Conservation (phyloP, 2,113 vertebrate species). For the Myiozetetes cayanensis region DNA sequence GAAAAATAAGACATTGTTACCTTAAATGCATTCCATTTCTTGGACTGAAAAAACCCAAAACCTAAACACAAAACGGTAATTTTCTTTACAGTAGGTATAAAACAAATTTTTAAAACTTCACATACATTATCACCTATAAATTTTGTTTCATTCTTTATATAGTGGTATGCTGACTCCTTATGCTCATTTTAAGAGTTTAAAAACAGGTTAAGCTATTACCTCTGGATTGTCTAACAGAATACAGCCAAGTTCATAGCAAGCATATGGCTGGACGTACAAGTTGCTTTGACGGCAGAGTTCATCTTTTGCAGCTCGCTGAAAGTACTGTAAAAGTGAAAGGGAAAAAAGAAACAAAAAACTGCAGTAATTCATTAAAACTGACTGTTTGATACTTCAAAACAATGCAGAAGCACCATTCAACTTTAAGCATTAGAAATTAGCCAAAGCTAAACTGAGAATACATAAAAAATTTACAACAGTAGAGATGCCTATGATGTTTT, state of each 20-base stretch:
- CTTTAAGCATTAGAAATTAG: neutral
- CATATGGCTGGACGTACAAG: constrained; percentile 90
- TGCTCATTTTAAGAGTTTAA: neutral
- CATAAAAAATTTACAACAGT: neutral
- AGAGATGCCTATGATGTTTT: neutral
- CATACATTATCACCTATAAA: neutral
- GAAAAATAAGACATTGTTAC: neutral
- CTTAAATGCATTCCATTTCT: neutral
- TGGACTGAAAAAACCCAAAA: neutral
- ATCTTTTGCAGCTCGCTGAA: constrained; percentile 89
- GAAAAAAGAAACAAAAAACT: neutral
- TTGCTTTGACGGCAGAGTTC: constrained; percentile 87
- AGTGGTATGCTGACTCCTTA: neutral
- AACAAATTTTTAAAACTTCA: neutral
- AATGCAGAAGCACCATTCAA: neutral
- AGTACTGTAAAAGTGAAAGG: constrained; percentile 76
- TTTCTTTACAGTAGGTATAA: neutral
- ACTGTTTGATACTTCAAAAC: neutral
- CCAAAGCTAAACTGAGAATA: neutral
- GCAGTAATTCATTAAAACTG: neutral
- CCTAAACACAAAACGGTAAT: neutral
- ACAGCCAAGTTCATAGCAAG: constrained; percentile 96
- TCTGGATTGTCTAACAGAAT: constrained; percentile 89
- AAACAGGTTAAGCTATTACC: constrained; percentile 68
- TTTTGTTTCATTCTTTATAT: neutral